Evolutionary conservation across 2,797 vertebrate genomes (phyloP).

Genomic region (Amazona finschi): DNA sequence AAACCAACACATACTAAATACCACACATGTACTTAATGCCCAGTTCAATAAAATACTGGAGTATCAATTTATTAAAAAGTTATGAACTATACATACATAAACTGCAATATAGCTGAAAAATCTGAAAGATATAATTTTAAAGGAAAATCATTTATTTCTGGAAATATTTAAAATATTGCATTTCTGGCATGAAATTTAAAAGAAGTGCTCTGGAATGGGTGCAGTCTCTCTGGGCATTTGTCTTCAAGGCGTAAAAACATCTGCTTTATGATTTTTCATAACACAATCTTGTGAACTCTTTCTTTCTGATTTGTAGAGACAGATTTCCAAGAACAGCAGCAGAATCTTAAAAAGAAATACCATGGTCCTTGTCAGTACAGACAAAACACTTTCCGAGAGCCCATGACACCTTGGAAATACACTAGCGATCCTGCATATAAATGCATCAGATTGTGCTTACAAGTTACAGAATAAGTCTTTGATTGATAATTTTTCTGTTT

Average conservation of each 20-base stretch:
- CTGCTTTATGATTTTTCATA: slow-evolving; percentile 42
- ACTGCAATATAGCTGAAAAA: slow-evolving; percentile 69
- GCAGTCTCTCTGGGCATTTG: slow-evolving; percentile 49
- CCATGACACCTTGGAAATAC: slow-evolving; percentile 45
- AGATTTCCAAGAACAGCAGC: slow-evolving; percentile 49
- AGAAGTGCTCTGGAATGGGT: slow-evolving; percentile 62
- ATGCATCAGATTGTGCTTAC: slow-evolving; percentile 51
- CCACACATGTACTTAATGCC: slow-evolving; percentile 61
- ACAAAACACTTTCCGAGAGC: slow-evolving; percentile 55
- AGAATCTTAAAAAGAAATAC: slow-evolving; percentile 40
- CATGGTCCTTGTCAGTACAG: slow-evolving; percentile 38
- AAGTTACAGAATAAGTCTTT: slow-evolving; percentile 91
- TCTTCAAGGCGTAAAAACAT: slow-evolving; percentile 48
- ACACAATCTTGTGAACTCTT: slow-evolving; percentile 54
- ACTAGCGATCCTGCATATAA: slow-evolving; percentile 60
- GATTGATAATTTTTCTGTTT: slow-evolving; percentile 98
- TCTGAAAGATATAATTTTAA: slow-evolving; percentile 72
- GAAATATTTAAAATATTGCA: slow-evolving; percentile 77
- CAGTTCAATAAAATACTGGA: slow-evolving; percentile 72
- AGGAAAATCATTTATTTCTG: slow-evolving; percentile 69
- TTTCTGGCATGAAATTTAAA: slow-evolving; percentile 70
- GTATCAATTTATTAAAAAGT: slow-evolving; percentile 77
- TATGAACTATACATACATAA: slow-evolving; percentile 74
- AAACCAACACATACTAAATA: slow-evolving; percentile 33
- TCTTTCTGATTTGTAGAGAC: slow-evolving; percentile 58